A percentile compares a stretch with the other conserved stretches of the same genome.
Evolutionary conservation across 2,797 vertebrate genomes (phyloP).

Genomic region (Adelosebastes latens): DNA sequence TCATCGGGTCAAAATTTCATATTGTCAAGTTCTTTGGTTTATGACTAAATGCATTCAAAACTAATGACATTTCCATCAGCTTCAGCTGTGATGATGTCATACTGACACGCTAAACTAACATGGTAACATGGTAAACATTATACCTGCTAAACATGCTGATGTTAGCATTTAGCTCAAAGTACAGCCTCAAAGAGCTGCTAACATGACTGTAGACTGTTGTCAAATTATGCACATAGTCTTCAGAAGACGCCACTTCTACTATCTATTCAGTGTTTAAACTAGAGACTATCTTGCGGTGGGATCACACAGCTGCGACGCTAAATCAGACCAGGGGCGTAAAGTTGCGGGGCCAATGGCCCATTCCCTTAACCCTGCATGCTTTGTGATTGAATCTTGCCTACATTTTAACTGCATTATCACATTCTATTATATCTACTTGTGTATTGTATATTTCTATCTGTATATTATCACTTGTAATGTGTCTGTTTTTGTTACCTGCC

Average conservation of each 20-base stretch:
- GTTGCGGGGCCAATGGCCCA: too few species aligned
- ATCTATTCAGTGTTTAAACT: background rate
- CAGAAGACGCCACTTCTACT: too few species aligned
- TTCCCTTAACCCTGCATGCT: background rate
- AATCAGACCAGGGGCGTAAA: too few species aligned
- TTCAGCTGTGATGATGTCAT: background rate
- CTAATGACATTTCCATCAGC: background rate
- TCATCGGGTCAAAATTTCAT: background rate
- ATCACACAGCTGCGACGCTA: too few species aligned
- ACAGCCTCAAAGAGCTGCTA: too few species aligned
- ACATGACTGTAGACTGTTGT: too few species aligned
- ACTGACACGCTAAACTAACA: background rate
- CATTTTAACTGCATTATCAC: background rate
- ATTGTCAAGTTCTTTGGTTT: background rate
- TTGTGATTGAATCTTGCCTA: background rate
- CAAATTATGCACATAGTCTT: background rate
- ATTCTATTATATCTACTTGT: background rate
- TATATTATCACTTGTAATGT: background rate
- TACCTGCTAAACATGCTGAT: background rate
- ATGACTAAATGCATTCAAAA: background rate
- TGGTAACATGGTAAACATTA: background rate
- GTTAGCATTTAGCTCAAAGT: too few species aligned
- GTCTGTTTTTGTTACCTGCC: background rate
- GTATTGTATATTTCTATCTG: background rate
- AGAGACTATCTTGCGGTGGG: too few species aligned